phyloP scores from a whole-genome alignment of 53 echinoderm and acorn worm species.

The Paracentrotus lividus region DNA sequence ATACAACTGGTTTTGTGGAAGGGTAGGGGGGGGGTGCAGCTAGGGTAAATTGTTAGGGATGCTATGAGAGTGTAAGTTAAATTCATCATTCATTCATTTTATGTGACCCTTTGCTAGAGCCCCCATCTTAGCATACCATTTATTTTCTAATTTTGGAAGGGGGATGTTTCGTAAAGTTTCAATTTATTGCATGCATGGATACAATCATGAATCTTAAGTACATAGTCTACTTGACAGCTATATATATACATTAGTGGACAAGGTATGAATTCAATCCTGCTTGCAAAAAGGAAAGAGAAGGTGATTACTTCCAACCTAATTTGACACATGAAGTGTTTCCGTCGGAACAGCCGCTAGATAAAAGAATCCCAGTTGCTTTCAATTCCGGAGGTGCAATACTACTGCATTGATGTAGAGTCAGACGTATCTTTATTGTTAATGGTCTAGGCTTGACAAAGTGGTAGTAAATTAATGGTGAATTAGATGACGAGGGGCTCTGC shows the following conservation, averaged over 20 bases:
- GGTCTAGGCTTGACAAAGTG: neutral
- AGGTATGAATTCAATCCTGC: neutral
- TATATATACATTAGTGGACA: neutral
- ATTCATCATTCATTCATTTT: too few species aligned
- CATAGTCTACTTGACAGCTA: too few species aligned
- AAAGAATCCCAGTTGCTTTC: neutral
- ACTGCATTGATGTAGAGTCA: neutral
- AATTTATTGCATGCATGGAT: neutral
- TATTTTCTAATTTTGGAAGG: neutral
- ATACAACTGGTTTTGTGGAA: too few species aligned
- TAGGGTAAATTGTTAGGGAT: too few species aligned
- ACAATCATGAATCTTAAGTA: too few species aligned
- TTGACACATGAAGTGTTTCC: slow-evolving; percentile 17
- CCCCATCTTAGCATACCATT: too few species aligned
- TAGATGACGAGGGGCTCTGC: neutral
- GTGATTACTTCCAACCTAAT: neutral
- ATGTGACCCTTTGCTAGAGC: neutral
- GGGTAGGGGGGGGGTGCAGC: neutral
- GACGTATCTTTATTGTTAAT: neutral
- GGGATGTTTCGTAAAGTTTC: neutral
- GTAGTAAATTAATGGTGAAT: neutral
- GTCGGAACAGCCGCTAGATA: neutral
- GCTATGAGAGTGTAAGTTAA: too few species aligned
- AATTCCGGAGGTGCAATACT: neutral
- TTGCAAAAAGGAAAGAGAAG: neutral